Conservation (phyloP, 2,113 vertebrate species). For the Alectura lathami region DNA sequence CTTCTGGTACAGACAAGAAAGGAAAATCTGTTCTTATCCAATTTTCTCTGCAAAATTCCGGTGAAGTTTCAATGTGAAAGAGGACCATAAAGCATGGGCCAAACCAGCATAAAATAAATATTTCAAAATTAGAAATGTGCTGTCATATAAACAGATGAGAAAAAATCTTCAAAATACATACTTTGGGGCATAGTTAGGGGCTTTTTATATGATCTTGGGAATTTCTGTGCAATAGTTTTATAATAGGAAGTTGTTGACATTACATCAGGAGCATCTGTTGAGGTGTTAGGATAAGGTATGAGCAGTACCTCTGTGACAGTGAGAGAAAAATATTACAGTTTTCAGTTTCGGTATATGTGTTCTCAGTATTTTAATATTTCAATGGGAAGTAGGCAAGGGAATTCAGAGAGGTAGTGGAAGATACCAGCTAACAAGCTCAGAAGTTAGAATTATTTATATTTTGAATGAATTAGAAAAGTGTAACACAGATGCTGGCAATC, state of each 20-base stretch:
- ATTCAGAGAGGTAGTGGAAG: not conserved
- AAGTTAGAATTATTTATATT: not conserved
- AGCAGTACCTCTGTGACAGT: not conserved
- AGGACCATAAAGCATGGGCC: not conserved
- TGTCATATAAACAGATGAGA: not conserved
- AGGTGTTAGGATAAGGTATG: not conserved
- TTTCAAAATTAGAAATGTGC: not conserved
- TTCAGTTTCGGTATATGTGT: not conserved
- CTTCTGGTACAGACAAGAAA: not conserved
- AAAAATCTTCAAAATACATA: not conserved
- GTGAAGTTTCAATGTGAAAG: not conserved
- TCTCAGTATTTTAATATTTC: not conserved
- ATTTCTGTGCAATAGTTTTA: not conserved
- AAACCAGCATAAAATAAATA: not conserved
- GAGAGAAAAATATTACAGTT: not conserved
- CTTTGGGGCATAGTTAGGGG: not conserved
- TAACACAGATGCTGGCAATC: not conserved
- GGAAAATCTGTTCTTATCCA: not conserved
- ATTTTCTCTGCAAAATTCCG: not conserved
- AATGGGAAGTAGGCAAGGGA: not conserved
- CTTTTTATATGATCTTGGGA: not conserved
- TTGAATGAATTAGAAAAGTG: not conserved
- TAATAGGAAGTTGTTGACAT: not conserved
- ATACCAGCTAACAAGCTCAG: not conserved
- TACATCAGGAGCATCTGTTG: not conserved